Evolutionary conservation across 2,888 invertebrate species (phyloP), one percentile per base, ranked within the genome.

Genomic region (Epiblema foenella): DNA sequence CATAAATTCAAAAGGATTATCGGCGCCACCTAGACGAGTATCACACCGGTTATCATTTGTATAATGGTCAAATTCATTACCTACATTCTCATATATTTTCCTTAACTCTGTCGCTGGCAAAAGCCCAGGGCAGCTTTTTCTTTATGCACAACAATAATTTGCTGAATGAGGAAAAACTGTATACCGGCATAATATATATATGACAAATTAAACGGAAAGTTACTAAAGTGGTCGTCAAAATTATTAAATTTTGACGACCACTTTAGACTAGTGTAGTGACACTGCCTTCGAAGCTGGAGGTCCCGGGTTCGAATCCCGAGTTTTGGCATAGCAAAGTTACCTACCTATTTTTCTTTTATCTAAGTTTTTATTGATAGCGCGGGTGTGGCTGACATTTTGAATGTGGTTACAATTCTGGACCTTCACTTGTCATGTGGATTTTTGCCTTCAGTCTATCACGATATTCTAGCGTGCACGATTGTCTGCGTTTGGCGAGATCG

Each of bases 361-460:
- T 24, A 24, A 24, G 24, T 33, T 57, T 17, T 57, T 17, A 18
- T 56, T 33, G 15, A 4, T 18, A 17, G 18, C 1, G 24, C 20
- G 15, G 7, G 12, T 52, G 15, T 20, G 20, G 20, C 7, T 37
- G 63, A 54, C 52, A 64, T 64, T 29, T 64, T 37, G 29, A 62
- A 62, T 60, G 46, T 60, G 49, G 1, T 20, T 52, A 18, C 17
- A 1, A 58, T 18, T 65, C 52, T 59, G 60, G 70, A 54, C 65
- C 65, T 70, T 65, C 65, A 15, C 52, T 20, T 65, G 65, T 60
- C 65, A 69, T 39, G 11, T 69, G 37, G n/a, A 59, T 59, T 62
- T 56, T 68, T 62, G 54, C 54, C 68, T 68, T 56, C 29, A 57
- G 10, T 57, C 54, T 51, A 59, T 70, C 70, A 70, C 70, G 70